phyloP scores from a whole-genome alignment of 2,113 vertebrate genomes.

The Cromileptes altivelis region DNA sequence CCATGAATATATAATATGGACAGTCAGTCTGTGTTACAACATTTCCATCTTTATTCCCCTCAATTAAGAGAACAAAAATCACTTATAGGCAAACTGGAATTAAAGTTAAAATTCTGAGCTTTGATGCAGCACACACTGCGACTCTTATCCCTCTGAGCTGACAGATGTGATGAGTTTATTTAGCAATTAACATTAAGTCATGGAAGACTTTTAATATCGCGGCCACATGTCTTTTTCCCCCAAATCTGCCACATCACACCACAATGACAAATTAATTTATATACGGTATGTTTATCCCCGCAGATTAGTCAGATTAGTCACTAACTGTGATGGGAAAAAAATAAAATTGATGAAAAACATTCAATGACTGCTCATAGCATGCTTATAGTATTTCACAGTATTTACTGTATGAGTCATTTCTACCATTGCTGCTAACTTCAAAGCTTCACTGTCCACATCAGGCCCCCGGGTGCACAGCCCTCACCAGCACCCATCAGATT shows the following conservation, averaged over 20 bases:
- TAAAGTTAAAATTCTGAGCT: background rate
- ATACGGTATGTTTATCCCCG: slow-evolving; percentile 26
- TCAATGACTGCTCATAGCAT: background rate
- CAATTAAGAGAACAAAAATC: background rate
- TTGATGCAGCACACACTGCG: background rate
- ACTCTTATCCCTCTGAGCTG: slow-evolving; percentile 5
- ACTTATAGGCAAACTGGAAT: background rate
- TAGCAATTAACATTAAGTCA: slow-evolving; percentile 31
- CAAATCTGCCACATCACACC: slow-evolving; percentile 39
- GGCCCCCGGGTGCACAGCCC: background rate
- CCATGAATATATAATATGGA: background rate
- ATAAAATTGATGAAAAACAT: slow-evolving; percentile 21
- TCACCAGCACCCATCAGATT: slow-evolving; percentile 32
- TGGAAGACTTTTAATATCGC: slow-evolving; percentile 37
- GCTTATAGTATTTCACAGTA: slow-evolving; percentile 22
- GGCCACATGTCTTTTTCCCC: background rate
- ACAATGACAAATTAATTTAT: slow-evolving; percentile 38
- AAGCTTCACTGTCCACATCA: background rate
- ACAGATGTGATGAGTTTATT: slow-evolving; percentile 40
- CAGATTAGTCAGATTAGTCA: slow-evolving; percentile 45
- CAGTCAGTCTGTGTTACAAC: background rate
- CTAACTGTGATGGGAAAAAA: background rate
- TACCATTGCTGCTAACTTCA: slow-evolving; percentile 10
- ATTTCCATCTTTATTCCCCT: background rate
- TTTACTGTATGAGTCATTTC: slow-evolving; percentile 18